These are phyloP conservation scores for Cirrhinus mrigala DNA, from an alignment of 2,797 vertebrate species.

Conservation along the genomic window DNA sequence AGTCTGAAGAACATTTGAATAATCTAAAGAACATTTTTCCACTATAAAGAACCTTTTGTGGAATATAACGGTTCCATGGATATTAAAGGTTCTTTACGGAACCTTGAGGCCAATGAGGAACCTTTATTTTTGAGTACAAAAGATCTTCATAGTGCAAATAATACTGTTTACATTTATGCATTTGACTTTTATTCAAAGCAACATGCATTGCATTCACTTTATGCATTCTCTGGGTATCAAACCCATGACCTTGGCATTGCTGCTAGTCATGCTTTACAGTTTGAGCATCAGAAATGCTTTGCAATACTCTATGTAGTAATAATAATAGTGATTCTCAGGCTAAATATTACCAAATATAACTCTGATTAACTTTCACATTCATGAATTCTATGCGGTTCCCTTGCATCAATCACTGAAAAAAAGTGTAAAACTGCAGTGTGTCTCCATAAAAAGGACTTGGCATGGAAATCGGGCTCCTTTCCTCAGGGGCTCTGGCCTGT, in stretches of 20 bases:
- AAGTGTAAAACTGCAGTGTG: slow-evolving; percentile 71
- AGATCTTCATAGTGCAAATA: neutral
- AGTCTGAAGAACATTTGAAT: neutral
- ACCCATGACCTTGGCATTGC: neutral
- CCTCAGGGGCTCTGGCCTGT: slow-evolving; percentile 73
- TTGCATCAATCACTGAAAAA: slow-evolving; percentile 37
- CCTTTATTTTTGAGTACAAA: neutral
- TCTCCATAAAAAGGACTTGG: slow-evolving; percentile 73
- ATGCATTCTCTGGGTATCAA: neutral
- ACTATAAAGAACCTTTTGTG: neutral
- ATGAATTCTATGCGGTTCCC: neutral
- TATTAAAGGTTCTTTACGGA: neutral
- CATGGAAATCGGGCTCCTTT: slow-evolving; percentile 74
- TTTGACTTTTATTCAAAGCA: neutral
- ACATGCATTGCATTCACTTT: neutral
- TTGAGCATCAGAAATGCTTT: neutral
- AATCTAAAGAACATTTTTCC: neutral
- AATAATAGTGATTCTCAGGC: neutral
- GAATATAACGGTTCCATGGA: neutral
- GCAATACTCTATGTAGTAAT: neutral
- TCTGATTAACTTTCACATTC: slow-evolving; percentile 7
- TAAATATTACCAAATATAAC: neutral
- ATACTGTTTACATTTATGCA: neutral
- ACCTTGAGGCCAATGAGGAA: neutral
- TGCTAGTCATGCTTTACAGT: neutral